Evolutionary conservation across 2,888 invertebrate genomes (phyloP), one percentile per base, ranked within the genome.

Genomic region (Orchestes rusci): DNA sequence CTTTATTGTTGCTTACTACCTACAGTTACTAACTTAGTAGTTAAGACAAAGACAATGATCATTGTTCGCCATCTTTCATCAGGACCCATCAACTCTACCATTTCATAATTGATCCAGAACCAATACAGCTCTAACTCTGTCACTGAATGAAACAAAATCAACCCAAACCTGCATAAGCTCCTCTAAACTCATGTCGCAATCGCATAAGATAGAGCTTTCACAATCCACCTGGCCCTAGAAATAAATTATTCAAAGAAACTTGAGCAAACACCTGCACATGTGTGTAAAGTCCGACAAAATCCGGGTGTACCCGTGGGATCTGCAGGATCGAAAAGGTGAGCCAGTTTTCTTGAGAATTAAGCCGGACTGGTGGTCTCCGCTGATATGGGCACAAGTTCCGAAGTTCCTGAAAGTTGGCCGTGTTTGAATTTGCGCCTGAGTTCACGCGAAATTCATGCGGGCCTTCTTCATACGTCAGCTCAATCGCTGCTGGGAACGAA

Each of bases 391-490:
- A 54, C 55, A 59, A 59, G 53, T 60, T 57, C 52, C 47, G 56
- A 61, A 61, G 56, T 62, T 60, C 50, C 53, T 49, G 54, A 51
- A 65, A 63, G 56, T 65, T 62, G 55, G 57, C 58, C 56, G 61
- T 67, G 66, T 68, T 68, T 68, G 67, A 66, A 62, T 67, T 67
- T 65, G 64, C 68, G 68, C 66, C 62, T 65, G 60, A 62, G 53
- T 68, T 63, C 65, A 65, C 65, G 61, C 61, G 60, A 56, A 61
- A 60, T 58, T 57, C 58, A 63, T 63, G 64, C 64, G 61, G 61
- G 63, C 57, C 55, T 48, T 42, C 50, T 54, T 54, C 53, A 56
- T 51, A 53, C 57, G n/a, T n/a, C n/a, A n/a, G n/a, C n/a, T n/a
- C n/a, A n/a, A n/a, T n/a, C 56, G 55, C 55, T 54, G 56, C 56